Conservation (phyloP, 1,140 invertebrate species). For the Vollenhovia emeryi region DNA sequence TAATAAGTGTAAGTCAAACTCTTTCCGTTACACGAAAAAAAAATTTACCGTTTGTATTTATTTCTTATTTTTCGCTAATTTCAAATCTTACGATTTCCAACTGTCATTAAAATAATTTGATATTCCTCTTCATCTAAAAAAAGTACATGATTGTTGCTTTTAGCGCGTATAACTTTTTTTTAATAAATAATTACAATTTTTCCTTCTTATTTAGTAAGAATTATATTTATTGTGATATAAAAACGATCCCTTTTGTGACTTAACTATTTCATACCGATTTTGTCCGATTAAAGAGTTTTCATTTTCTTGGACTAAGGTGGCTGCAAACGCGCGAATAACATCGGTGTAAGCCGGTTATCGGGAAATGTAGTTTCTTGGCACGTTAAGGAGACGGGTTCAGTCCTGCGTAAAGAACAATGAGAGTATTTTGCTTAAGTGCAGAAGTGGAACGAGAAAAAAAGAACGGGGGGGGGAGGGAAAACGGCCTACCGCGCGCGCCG, state of each 20-base stretch:
- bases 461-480: not conserved
- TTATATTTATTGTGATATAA: too few relatives aligned
- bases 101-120: not conserved
- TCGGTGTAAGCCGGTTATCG: not conserved
- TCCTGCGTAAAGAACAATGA: conserved; percentile 5
- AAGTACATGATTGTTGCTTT: not conserved
- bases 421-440: conserved; percentile 64
- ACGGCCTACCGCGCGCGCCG: conserved; percentile 37
- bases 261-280: not conserved
- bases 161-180: not conserved
- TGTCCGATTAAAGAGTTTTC: not conserved
- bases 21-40: not conserved
- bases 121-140: not conserved
- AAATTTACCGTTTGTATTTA: not conserved
- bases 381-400: not conserved
- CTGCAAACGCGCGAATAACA: not conserved
- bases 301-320: not conserved
- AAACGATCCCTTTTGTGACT: not conserved
- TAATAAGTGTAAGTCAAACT: not conserved
- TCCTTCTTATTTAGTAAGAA: too few relatives aligned
- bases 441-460: conserved; percentile 67
- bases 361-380: conserved; percentile 33
- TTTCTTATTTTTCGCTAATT: not conserved
- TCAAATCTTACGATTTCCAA: not conserved
- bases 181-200: not conserved